Evolutionary conservation across 2,113 vertebrate genomes (phyloP).

Genomic region (Ophthalmolycus amberensis): DNA sequence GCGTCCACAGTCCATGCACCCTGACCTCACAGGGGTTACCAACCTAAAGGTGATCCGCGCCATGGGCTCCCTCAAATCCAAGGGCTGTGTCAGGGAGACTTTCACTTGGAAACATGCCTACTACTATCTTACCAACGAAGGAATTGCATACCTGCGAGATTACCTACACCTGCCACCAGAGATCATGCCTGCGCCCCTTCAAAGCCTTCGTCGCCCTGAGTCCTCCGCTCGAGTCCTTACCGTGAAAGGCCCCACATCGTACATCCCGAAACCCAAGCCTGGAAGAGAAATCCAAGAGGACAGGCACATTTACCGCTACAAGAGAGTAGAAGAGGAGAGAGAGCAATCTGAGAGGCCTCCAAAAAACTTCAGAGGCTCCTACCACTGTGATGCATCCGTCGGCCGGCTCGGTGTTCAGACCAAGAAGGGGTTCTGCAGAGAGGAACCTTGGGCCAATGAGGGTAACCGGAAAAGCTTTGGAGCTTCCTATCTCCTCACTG

Average conservation of each 20-base stretch:
- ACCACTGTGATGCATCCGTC: not conserved
- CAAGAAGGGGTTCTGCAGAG: constrained; percentile 1
- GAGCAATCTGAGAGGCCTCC: constrained; percentile 1
- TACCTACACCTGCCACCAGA: constrained; percentile 85
- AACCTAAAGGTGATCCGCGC: constrained; percentile 85
- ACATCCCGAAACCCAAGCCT: constrained; percentile 57
- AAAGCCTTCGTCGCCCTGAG: constrained; percentile 65
- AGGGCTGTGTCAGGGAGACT: constrained; percentile 84
- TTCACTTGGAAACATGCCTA: constrained; percentile 88
- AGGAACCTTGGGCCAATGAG: not conserved
- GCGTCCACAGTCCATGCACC: constrained; percentile 83
- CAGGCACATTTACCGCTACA: constrained; percentile 76
- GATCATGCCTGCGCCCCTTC: constrained; percentile 84
- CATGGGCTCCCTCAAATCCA: constrained; percentile 85
- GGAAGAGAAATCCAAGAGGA: constrained; percentile 47
- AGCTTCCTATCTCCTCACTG: not conserved
- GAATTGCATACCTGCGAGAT: constrained; percentile 82
- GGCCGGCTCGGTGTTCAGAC: not conserved
- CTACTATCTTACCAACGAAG: constrained; percentile 88
- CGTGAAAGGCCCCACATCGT: constrained; percentile 48
- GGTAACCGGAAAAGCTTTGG: not conserved
- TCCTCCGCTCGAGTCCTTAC: constrained; percentile 42
- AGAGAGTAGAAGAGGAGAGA: constrained; percentile 47
- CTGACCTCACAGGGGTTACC: constrained; percentile 82
- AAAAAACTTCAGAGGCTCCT: not conserved